phyloP scores from a whole-genome alignment of 64 coral and sea anemone genomes.

The Catalaphyllia jardinei region DNA sequence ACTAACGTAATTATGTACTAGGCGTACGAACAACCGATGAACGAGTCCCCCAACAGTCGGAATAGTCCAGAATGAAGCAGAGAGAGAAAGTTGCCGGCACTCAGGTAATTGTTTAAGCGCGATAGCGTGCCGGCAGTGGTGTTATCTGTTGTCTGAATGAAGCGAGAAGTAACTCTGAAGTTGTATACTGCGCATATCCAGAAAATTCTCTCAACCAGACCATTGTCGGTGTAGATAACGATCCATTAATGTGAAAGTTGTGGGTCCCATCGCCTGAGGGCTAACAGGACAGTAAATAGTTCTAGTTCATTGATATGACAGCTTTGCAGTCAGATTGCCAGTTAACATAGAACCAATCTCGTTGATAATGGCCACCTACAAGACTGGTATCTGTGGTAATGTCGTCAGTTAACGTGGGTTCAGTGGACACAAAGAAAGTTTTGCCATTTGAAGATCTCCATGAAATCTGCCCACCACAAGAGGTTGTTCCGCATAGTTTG shows the following conservation, averaged over 20 bases:
- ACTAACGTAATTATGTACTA: no score
- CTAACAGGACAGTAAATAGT: neutral
- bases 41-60: no score
- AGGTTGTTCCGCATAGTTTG: neutral
- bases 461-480: constrained; percentile 52
- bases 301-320: constrained; percentile 51
- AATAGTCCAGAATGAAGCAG: constrained; percentile 12
- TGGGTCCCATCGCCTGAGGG: no score
- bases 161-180: constrained; percentile 26
- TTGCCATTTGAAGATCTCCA: constrained; percentile 40
- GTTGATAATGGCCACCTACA: neutral
- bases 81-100: neutral
- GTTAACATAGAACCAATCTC: constrained; percentile 34
- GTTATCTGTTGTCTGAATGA: neutral
- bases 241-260: no score
- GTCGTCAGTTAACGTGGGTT: neutral
- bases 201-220: constrained; percentile 43
- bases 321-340: neutral
- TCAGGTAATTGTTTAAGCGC: neutral
- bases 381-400: constrained; percentile 39
- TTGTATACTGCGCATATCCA: constrained; percentile 53
- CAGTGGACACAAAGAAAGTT: neutral
- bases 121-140: constrained; percentile 11
- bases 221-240: no score
- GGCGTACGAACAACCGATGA: no score